These are phyloP conservation scores for Chrysomela aeneicollis DNA, from an alignment of 2,888 invertebrate genomes.

Conservation along the genomic window DNA sequence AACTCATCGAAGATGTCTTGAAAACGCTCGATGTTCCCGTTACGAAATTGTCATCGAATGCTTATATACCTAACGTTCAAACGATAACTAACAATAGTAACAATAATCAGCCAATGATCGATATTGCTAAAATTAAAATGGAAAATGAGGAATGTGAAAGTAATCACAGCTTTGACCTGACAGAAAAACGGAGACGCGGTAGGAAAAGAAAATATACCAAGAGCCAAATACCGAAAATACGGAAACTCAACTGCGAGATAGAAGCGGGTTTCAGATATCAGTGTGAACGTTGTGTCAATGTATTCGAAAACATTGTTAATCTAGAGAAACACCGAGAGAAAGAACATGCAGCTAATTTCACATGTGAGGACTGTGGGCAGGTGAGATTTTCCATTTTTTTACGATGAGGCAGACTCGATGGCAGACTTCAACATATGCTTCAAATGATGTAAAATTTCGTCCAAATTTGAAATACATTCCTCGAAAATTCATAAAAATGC, in stretches of 20 bases:
- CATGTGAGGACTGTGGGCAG: conserved; percentile 60
- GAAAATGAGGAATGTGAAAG: conserved; percentile 12
- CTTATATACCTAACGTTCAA: background rate
- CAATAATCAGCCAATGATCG: conserved; percentile 21
- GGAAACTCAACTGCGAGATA: conserved; percentile 39
- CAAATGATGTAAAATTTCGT: background rate
- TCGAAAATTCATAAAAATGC: background rate
- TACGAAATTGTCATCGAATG: conserved; percentile 32
- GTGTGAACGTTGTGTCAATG: conserved; percentile 58
- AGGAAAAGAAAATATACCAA: conserved; percentile 56
- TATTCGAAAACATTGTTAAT: conserved; percentile 53
- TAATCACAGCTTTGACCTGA: conserved; percentile 16
- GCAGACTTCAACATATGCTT: too few species aligned
- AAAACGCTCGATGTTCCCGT: conserved; percentile 54
- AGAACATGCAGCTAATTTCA: conserved; percentile 59
- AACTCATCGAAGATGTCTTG: conserved; percentile 58
- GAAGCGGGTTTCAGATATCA: conserved; percentile 58
- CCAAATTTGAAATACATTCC: background rate
- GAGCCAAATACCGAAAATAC: conserved; percentile 43
- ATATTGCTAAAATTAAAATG: conserved; percentile 25
- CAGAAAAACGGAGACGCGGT: conserved; percentile 40
- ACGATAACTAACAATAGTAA: conserved; percentile 6
- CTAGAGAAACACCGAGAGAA: conserved; percentile 57
- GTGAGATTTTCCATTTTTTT: conserved; percentile 42
- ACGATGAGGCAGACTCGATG: too few species aligned